Conservation (phyloP, 2,113 vertebrate species). For the Astur gentilis region DNA sequence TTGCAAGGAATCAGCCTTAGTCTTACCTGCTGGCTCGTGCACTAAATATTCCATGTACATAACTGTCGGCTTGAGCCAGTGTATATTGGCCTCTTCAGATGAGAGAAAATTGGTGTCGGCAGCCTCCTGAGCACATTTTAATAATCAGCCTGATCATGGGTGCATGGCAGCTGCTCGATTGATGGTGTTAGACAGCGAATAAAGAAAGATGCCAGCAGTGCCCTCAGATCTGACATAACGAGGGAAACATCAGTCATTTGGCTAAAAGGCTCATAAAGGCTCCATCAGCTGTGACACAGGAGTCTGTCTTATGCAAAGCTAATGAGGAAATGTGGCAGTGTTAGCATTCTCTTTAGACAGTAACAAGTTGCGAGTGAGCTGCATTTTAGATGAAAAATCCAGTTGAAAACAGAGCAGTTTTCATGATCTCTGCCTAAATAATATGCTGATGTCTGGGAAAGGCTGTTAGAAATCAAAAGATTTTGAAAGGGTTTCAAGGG, state of each 20-base stretch:
- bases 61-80: slow-evolving; percentile 47
- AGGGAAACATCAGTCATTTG: slow-evolving; percentile 80
- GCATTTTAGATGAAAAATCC: slow-evolving; percentile 63
- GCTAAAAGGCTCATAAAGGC: slow-evolving; percentile 79
- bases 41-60: slow-evolving; percentile 57
- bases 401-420: slow-evolving; percentile 24
- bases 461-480: slow-evolving; percentile 8
- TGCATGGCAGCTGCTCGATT: slow-evolving; percentile 74
- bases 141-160: slow-evolving; percentile 78
- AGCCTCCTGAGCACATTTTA: slow-evolving; percentile 76
- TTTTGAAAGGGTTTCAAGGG: background rate
- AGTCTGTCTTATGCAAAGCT: slow-evolving; percentile 72
- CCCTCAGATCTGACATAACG: slow-evolving; percentile 77
- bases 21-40: slow-evolving; percentile 55
- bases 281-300: slow-evolving; percentile 76
- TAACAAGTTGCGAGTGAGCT: slow-evolving; percentile 68
- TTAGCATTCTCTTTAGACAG: slow-evolving; percentile 69
- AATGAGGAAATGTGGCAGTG: slow-evolving; percentile 75
- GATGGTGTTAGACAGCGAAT: slow-evolving; percentile 79
- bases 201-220: slow-evolving; percentile 78
- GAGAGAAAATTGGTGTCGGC: slow-evolving; percentile 71
- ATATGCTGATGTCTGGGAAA: slow-evolving; percentile 21
- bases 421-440: slow-evolving; percentile 32
- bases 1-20: background rate
- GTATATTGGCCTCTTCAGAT: slow-evolving; percentile 70